A percentile compares a stretch with the other conserved stretches of the same genome.
Evolutionary conservation across 2,113 vertebrate species (phyloP).

Genomic region (Corydoras maculifer): DNA sequence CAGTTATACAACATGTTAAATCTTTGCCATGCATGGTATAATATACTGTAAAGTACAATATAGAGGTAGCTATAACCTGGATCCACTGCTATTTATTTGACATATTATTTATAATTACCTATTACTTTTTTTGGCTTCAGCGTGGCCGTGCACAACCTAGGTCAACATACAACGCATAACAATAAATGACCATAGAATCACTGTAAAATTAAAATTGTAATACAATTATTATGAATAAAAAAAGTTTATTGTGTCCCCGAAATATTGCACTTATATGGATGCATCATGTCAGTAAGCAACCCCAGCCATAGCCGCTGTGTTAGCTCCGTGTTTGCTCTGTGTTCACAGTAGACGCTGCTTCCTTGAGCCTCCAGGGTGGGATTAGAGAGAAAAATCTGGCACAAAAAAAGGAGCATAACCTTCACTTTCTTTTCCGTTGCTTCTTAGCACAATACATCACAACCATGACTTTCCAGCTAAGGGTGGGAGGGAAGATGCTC

Average conservation of each 20-base stretch:
- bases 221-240: too few species aligned
- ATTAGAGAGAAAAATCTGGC: constrained; percentile 54
- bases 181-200: too few species aligned
- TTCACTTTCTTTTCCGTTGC: constrained; percentile 54
- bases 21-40: too few species aligned
- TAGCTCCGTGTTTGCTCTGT: constrained; percentile 30
- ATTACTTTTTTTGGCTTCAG: too few species aligned
- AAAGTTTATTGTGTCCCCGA: not conserved
- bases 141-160: too few species aligned
- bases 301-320: constrained; percentile 20
- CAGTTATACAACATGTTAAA: too few species aligned
- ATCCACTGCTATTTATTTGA: too few species aligned
- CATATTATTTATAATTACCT: too few species aligned
- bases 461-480: constrained; percentile 23
- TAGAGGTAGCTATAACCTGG: too few species aligned
- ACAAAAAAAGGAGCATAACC: constrained; percentile 57
- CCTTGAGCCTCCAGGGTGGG: constrained; percentile 46
- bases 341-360: constrained; percentile 47
- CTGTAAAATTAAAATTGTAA: too few species aligned
- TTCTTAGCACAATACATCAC: constrained; percentile 25
- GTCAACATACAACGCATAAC: too few species aligned
- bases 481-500: constrained; percentile 34
- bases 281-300: constrained; percentile 23
- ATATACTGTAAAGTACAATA: too few species aligned
- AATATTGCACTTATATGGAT: constrained; percentile 15